phyloP scores from a whole-genome alignment of 53 echinoderm and acorn worm species.

The Echinometra lucunter region DNA sequence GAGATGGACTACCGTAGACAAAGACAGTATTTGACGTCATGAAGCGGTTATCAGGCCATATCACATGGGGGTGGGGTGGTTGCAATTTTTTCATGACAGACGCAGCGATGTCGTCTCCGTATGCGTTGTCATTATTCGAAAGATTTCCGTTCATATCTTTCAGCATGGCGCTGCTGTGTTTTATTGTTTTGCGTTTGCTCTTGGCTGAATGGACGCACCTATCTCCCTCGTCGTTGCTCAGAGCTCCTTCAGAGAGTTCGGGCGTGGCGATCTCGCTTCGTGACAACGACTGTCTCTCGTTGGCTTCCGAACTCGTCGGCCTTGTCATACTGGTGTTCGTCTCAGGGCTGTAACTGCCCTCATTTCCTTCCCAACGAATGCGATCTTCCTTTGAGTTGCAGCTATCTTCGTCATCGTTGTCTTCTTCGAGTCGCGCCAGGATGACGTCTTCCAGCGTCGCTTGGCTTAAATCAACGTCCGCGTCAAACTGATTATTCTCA shows the following conservation, averaged over 20 bases:
- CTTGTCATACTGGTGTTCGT: background rate
- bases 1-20: slow-evolving; percentile 90
- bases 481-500: background rate
- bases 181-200: slow-evolving; percentile 14
- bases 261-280: slow-evolving; percentile 63
- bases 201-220: background rate
- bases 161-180: slow-evolving; percentile 61
- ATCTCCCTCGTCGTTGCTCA: slow-evolving; percentile 65
- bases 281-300: background rate
- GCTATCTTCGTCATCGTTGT: background rate
- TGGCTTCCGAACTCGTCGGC: slow-evolving; percentile 20
- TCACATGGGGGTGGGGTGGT: slow-evolving; percentile 85
- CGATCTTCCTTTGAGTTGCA: slow-evolving; percentile 52
- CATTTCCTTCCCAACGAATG: slow-evolving; percentile 61
- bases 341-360: background rate
- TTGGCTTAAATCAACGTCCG: slow-evolving; percentile 50
- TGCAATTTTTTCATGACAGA: slow-evolving; percentile 73
- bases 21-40: slow-evolving; percentile 80
- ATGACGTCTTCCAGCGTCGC: slow-evolving; percentile 64
- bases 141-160: slow-evolving; percentile 66
- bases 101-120: slow-evolving; percentile 66
- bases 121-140: background rate
- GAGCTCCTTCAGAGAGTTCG: slow-evolving; percentile 61
- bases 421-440: slow-evolving; percentile 41
- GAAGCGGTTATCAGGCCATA: slow-evolving; percentile 88